Evolutionary conservation across 2,797 vertebrate species (phyloP).

Genomic region (Echiichthys vipera): DNA sequence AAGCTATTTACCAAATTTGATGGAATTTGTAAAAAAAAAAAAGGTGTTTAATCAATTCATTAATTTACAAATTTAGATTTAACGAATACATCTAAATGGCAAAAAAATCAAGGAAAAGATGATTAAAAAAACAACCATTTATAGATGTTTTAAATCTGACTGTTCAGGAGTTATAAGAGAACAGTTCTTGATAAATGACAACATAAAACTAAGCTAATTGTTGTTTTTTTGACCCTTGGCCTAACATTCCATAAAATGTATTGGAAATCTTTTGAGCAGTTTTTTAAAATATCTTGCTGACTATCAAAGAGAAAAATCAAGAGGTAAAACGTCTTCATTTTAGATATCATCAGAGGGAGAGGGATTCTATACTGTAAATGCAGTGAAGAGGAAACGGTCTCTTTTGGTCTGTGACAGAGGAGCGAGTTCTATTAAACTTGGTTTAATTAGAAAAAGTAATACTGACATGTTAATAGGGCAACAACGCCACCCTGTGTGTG

Average conservation of each 20-base stretch:
- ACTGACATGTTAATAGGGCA: slow-evolving; percentile 7
- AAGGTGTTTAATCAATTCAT: too few species aligned
- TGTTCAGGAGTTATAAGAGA: not conserved
- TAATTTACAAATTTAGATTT: too few species aligned
- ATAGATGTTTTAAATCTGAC: too few species aligned
- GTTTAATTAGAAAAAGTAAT: not conserved
- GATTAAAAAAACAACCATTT: too few species aligned
- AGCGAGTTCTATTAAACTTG: not conserved
- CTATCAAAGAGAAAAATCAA: not conserved
- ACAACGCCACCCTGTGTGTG: slow-evolving; percentile 59
- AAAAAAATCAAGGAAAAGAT: too few species aligned
- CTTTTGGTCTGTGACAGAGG: not conserved
- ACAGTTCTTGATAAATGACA: not conserved
- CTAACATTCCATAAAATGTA: not conserved
- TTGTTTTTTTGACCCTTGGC: not conserved
- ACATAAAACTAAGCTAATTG: not conserved
- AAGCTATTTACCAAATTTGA: not conserved
- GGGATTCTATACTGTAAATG: slow-evolving; percentile 14
- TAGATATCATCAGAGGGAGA: not conserved
- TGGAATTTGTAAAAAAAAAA: not conserved
- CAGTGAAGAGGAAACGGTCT: not conserved
- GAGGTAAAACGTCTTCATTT: not conserved
- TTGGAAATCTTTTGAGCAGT: not conserved
- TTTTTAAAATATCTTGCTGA: not conserved
- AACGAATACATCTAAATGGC: too few species aligned